A percentile compares a stretch with the other conserved stretches of the same genome.
Evolutionary conservation across 2,797 vertebrate genomes (phyloP).

Genomic region (Simalia tracyae): DNA sequence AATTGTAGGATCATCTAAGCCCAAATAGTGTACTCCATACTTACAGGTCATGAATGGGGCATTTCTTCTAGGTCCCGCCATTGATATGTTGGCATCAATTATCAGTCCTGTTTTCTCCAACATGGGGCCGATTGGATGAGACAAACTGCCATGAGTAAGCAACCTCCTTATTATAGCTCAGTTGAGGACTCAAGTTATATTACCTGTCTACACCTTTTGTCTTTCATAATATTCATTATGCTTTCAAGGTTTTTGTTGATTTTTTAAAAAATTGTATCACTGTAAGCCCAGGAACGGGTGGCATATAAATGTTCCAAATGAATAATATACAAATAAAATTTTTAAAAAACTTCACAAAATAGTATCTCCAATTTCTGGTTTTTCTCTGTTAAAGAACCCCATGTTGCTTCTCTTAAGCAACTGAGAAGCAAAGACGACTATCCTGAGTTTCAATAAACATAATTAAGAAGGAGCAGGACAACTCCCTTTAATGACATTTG

Average conservation of each 20-base stretch:
- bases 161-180: neutral
- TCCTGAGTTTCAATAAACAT: constrained; percentile 76
- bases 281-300: neutral
- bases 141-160: neutral
- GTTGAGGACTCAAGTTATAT: neutral
- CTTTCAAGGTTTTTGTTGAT: neutral
- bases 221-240: neutral
- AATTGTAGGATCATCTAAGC: neutral
- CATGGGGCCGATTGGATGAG: neutral
- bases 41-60: neutral
- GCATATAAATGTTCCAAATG: neutral
- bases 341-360: constrained; percentile 64
- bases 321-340: neutral
- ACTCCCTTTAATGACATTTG: constrained; percentile 30
- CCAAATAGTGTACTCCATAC: neutral
- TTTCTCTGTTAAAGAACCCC: constrained; percentile 69
- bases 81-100: neutral
- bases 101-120: neutral
- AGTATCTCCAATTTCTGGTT: constrained; percentile 77
- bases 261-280: neutral
- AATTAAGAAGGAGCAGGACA: constrained; percentile 68
- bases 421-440: constrained; percentile 66
- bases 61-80: neutral
- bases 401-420: constrained; percentile 74
- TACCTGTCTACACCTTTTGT: neutral